Percentiles rank a stretch among this genome's conserved stretches.
These are phyloP conservation scores for Ardeotis arabs DNA, from an alignment of 2,113 vertebrate genomes.

Conservation along the genomic window DNA sequence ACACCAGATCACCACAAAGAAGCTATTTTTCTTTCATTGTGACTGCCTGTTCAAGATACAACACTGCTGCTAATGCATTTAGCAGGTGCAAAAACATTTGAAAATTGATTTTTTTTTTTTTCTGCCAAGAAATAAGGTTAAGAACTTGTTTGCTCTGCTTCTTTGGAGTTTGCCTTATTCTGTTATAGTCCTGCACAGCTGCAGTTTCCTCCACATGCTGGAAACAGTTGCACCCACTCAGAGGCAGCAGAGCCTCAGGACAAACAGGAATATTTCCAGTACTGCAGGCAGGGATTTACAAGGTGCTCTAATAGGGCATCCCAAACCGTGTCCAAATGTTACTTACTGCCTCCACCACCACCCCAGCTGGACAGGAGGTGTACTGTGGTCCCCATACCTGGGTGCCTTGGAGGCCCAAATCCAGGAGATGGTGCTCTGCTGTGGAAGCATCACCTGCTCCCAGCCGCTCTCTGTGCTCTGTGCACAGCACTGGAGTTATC, in stretches of 20 bases:
- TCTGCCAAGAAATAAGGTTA: not conserved
- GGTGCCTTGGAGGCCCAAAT: not conserved
- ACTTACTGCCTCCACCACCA: not conserved
- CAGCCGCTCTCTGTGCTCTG: rapidly evolving
- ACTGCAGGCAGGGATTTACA: not conserved
- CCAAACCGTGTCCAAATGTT: not conserved
- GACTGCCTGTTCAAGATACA: not conserved
- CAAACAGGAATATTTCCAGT: not conserved
- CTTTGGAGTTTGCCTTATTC: not conserved
- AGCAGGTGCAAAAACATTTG: not conserved
- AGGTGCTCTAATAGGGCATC: not conserved
- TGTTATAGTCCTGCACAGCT: not conserved
- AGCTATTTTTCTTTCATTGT: not conserved
- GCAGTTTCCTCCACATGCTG: not conserved
- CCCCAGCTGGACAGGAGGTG: not conserved
- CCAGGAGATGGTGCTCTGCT: not conserved
- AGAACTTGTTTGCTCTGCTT: not conserved
- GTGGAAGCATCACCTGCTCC: not conserved
- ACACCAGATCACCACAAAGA: slow-evolving; percentile 9
- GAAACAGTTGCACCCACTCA: not conserved
- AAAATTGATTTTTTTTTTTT: not conserved
- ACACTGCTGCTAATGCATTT: not conserved
- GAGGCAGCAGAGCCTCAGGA: not conserved
- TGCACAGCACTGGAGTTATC: not conserved
- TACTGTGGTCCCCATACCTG: not conserved